These are phyloP conservation scores for Thymallus thymallus DNA, from an alignment of 2,113 vertebrate species.

Conservation along the genomic window DNA sequence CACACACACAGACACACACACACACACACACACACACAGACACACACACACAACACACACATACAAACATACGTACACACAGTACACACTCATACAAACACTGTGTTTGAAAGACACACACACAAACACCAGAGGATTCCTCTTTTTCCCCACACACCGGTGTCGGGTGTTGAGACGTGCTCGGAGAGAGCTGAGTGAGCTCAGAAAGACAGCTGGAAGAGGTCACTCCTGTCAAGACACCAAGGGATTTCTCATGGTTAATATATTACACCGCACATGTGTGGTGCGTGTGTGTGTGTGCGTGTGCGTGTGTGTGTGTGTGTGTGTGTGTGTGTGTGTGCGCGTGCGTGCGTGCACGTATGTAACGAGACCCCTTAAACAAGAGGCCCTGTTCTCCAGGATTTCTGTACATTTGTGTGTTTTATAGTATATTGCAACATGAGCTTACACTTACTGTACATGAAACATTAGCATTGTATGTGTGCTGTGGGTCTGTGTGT, in stretches of 20 bases:
- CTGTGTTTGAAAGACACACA: background rate
- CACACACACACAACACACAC: no score
- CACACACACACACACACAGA: slow-evolving; percentile 1
- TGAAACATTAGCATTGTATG: background rate
- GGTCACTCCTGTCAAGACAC: slow-evolving; percentile 19
- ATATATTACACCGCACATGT: slow-evolving; percentile 23
- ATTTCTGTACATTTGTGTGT: background rate
- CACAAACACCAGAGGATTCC: background rate
- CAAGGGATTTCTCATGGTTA: slow-evolving; percentile 16
- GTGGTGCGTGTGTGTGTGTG: background rate
- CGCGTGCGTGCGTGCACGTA: background rate
- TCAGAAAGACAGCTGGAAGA: slow-evolving; percentile 43
- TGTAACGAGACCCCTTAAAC: background rate
- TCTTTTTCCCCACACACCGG: background rate
- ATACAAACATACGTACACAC: background rate
- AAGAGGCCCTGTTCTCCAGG: background rate
- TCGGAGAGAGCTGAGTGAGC: background rate
- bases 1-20: background rate
- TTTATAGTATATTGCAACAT: background rate
- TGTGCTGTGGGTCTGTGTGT: background rate
- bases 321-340: background rate
- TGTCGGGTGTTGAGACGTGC: background rate
- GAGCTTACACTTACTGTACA: background rate
- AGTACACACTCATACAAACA: background rate
- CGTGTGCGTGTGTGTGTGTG: background rate